A percentile compares a stretch with the other conserved stretches of the same genome.
phyloP scores from a whole-genome alignment of 53 echinoderm and acorn worm genomes.

The Mesocentrotus franciscanus region DNA sequence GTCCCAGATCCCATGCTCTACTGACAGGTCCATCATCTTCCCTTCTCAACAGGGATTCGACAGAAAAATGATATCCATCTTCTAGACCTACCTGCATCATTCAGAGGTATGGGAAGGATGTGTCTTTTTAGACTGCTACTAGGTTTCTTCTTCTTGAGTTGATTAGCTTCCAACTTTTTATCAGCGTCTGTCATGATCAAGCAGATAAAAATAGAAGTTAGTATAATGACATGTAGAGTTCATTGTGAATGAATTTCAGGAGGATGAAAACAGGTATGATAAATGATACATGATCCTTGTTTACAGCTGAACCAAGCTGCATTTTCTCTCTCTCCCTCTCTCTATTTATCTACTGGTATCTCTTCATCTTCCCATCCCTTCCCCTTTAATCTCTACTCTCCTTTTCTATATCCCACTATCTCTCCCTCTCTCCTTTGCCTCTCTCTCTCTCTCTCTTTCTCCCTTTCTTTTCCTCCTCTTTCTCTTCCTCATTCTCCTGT shows the following conservation, averaged over 20 bases:
- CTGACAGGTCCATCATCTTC: too few species aligned
- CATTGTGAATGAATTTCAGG: neutral
- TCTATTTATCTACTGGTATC: too few species aligned
- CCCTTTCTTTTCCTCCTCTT: too few species aligned
- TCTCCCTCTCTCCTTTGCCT: too few species aligned
- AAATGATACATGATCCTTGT: too few species aligned
- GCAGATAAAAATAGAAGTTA: neutral
- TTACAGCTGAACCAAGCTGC: neutral
- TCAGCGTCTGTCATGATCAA: conserved; percentile 16
- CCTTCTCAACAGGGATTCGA: too few species aligned
- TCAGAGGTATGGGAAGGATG: conserved; percentile 83
- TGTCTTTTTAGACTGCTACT: conserved; percentile 73
- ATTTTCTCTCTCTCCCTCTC: conserved; percentile 36
- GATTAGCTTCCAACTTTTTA: conserved; percentile 29
- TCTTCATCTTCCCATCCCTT: conserved; percentile 57
- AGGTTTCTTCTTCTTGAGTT: conserved; percentile 68
- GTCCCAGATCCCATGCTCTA: too few species aligned
- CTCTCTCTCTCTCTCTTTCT: too few species aligned
- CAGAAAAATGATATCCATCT: too few species aligned
- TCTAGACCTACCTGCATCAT: conserved; percentile 12
- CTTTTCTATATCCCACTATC: too few species aligned
- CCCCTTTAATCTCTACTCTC: neutral
- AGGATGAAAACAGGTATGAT: too few species aligned
- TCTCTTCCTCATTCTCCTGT: neutral
- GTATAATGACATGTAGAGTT: neutral